phyloP scores from a whole-genome alignment of 2,888 invertebrate genomes.

The Nomada flava region DNA sequence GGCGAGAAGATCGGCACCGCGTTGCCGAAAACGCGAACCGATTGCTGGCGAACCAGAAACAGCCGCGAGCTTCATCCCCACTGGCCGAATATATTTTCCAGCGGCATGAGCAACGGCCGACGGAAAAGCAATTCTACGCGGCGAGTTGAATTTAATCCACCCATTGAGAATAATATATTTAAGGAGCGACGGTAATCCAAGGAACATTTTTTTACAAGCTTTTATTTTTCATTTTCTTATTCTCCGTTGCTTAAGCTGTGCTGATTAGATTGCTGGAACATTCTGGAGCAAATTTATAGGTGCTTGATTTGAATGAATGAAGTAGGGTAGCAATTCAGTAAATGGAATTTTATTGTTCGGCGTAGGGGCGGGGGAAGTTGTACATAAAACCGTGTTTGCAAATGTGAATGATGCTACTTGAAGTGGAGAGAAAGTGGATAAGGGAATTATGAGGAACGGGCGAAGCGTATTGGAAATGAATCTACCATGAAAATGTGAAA shows the following conservation, averaged over 20 bases:
- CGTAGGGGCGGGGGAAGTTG: too few species aligned
- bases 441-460: too few species aligned
- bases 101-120: background rate
- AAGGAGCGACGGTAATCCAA: background rate
- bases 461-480: too few species aligned
- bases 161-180: background rate
- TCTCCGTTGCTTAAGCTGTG: too few species aligned
- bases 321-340: background rate
- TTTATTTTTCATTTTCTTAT: too few species aligned
- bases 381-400: too few species aligned
- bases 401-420: background rate
- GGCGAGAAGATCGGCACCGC: slow-evolving; percentile 17
- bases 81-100: slow-evolving; percentile 22
- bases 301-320: background rate
- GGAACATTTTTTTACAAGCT: too few species aligned
- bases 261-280: background rate
- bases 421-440: too few species aligned
- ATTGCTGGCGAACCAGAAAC: slow-evolving; percentile 30
- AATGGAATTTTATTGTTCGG: background rate
- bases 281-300: background rate
- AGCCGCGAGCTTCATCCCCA: slow-evolving; percentile 20
- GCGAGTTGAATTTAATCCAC: slow-evolving; percentile 31
- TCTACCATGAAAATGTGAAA: too few species aligned
- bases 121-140: slow-evolving; percentile 28
- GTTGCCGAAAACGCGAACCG: slow-evolving; percentile 29